Evolutionary conservation across 2,113 vertebrate species (phyloP), one percentile per base, ranked within the genome.

Genomic region (Equus quagga): DNA sequence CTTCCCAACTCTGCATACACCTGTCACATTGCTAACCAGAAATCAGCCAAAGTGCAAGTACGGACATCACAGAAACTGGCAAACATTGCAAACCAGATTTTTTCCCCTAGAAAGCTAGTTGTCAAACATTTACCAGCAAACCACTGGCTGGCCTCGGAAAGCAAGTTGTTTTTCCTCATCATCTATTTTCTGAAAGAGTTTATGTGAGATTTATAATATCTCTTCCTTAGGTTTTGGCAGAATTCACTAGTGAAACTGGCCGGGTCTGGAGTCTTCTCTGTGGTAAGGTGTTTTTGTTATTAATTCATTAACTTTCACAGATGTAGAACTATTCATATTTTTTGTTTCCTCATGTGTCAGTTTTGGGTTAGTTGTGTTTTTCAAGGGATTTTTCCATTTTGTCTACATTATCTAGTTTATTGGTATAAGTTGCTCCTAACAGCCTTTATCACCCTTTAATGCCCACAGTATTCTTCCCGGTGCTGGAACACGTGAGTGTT

Each of bases 31-130:
- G 54, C n/a, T 8, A 6, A 13, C 73, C 3, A 4, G 28, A 64
- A 17, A 14, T 6, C 33, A 51, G 41, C 51, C 33, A 0, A 41
- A 41, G 12, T 5, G 4, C 10, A 12, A 51, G 69, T 6, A n/a
- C 4, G 11, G 4, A 3, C 41, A 13, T 26, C 28, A 4, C 46
- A 44, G 75, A 9, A 56, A 2, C 56, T 4, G 15, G 31, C 18
- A 36, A 62, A 24, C 6, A 0, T 73, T 4, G 11, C 73, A 28
- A 0, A 11, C 4, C 19, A 24, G 26, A 6, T 21, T 5, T 4
- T 54, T n/a, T 49, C 33, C 82, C 72, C 75, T 54, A 8, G 56
- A 80, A 64, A 82, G 67, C 46, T 4, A 1, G 36, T 19, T 19
- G 49, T 31, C n/a, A 31, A n/a, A 6, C 21, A 9, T 11, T 49